These are phyloP conservation scores for Rhodeus uyekii DNA, from an alignment of 2,797 vertebrate genomes.

Conservation along the genomic window DNA sequence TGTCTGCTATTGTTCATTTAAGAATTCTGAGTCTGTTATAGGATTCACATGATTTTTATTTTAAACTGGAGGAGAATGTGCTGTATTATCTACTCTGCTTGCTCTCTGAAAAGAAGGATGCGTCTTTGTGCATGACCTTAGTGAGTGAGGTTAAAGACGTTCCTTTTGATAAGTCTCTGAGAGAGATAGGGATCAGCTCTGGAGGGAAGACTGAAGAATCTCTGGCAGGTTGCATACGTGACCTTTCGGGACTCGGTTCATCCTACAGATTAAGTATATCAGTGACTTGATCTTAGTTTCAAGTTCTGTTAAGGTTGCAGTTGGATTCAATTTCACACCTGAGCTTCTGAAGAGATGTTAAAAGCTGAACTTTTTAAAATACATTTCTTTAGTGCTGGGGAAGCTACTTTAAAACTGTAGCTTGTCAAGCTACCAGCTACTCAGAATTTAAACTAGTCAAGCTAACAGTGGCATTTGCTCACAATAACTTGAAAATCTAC, in stretches of 20 bases:
- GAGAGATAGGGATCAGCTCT: slow-evolving; percentile 49
- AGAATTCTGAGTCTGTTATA: slow-evolving; percentile 18
- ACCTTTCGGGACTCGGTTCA: slow-evolving; percentile 54
- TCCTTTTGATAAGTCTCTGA: slow-evolving; percentile 33
- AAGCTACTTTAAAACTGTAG: neutral
- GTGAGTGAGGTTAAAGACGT: slow-evolving; percentile 65
- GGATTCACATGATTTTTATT: slow-evolving; percentile 64
- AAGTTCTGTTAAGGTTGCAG: slow-evolving; percentile 38
- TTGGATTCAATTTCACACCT: slow-evolving; percentile 19
- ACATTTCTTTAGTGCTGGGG: neutral
- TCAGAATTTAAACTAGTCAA: neutral
- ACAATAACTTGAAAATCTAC: neutral
- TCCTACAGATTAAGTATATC: slow-evolving; percentile 48
- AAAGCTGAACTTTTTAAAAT: neutral
- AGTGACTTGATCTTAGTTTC: slow-evolving; percentile 20
- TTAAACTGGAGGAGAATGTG: slow-evolving; percentile 53
- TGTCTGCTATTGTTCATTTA: slow-evolving; percentile 8
- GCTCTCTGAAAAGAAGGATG: slow-evolving; percentile 76
- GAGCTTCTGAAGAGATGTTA: neutral
- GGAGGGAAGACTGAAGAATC: slow-evolving; percentile 44
- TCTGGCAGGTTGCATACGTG: slow-evolving; percentile 50
- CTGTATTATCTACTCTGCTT: slow-evolving; percentile 71
- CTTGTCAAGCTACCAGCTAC: neutral
- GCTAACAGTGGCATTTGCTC: neutral
- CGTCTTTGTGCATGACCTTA: slow-evolving; percentile 74